Base-by-base conservation (phyloP, 2,113 vertebrate genomes). In the Albula goreensis region DNA sequence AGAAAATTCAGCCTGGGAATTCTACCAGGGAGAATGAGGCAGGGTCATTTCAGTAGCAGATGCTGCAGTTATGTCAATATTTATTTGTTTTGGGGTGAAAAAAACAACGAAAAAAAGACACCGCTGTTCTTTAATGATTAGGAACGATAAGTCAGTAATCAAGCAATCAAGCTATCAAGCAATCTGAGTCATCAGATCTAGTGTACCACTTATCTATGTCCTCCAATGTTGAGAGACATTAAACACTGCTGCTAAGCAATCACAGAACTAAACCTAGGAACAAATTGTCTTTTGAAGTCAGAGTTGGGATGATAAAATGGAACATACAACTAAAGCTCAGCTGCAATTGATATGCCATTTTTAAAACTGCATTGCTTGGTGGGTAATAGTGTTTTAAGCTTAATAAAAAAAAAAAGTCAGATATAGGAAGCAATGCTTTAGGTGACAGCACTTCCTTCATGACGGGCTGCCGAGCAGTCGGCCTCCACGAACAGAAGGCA, bases 401-500 rank as follows among this genome's bases (percentile, higher is more conserved):
- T n/a, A 25, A 74, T 31, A 78, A 12, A 31, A 85, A 84, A 51
- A 52, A 50, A 50, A 17, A 13, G 48, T 50, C 57, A 70, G 25
- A 31, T 41, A 41, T 49, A 66, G 56, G 11, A 83, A 2, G 50
- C 5, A 19, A 9, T 77, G 83, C 22, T 84, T 52, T 60, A 80
- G 50, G 77, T 19, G 78, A 25, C 51, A 85, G 77, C 77, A 78
- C 70, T 78, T 86, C 50, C 60, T 57, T 31, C 48, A 60, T 17
- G 80, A 49, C 52, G 79, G 85, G 81, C 7, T 82, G 87, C 57
- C 31, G 41, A 63, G 50, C 50, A 83, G 88, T 57, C 10, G 74
- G 86, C 88, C 86, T 85, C 91, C 86, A 87, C 88, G 88, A 83
- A 87, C 86, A 89, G 85, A 90, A 92, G 91, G 89, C 85, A 85